A percentile compares a stretch with the other conserved stretches of the same genome.
phyloP scores from a whole-genome alignment of 2,888 invertebrate genomes.

The Tenthredo livida region DNA sequence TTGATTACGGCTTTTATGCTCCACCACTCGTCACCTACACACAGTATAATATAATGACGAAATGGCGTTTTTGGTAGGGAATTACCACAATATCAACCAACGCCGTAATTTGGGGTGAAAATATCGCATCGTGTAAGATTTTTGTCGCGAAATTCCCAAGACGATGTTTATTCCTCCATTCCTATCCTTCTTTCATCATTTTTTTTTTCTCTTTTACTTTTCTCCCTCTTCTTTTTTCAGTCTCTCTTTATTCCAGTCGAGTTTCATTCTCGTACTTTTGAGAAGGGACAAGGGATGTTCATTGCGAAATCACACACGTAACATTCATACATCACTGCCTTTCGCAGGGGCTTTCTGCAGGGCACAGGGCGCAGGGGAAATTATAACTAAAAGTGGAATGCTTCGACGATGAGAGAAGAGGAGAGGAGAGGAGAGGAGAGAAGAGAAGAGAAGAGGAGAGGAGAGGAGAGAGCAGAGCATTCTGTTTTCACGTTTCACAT shows the following conservation, averaged over 20 bases:
- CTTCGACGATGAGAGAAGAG: neutral
- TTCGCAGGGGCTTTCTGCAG: neutral
- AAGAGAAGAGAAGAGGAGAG: neutral
- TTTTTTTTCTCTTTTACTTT: neutral
- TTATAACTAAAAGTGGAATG: constrained; percentile 1
- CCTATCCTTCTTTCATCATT: neutral
- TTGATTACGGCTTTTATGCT: constrained; percentile 29
- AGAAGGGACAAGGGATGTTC: constrained; percentile 10
- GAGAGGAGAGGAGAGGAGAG: neutral
- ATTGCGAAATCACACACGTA: constrained; percentile 33
- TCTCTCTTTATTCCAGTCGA: neutral
- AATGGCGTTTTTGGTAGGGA: neutral
- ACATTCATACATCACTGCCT: constrained; percentile 23
- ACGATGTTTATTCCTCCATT: neutral
- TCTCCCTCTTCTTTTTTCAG: neutral
- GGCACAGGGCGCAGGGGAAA: constrained; percentile 26
- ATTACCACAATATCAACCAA: neutral
- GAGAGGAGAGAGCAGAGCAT: neutral
- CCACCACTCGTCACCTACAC: neutral
- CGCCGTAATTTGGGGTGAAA: too few species aligned
- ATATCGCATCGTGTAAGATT: neutral
- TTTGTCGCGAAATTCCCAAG: neutral
- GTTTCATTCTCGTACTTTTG: neutral
- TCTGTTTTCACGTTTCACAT: constrained; percentile 14
- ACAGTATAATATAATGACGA: neutral